These are phyloP conservation scores for Eledone cirrhosa DNA, from an alignment of 2,888 invertebrate species.

Conservation along the genomic window DNA sequence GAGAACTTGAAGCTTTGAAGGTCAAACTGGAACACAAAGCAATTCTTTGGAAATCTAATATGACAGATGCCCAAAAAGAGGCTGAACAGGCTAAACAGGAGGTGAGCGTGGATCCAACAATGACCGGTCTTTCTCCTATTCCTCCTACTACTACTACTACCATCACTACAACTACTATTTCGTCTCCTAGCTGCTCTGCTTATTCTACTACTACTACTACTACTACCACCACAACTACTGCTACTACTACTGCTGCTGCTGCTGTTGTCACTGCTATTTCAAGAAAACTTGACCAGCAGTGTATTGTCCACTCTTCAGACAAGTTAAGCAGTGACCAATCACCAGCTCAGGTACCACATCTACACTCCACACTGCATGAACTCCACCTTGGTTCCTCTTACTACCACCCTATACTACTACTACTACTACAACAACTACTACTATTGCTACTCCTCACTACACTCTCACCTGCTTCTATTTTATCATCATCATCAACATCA, in stretches of 20 bases:
- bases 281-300: conserved; percentile 4
- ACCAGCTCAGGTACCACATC: conserved; percentile 28
- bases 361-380: conserved; percentile 9
- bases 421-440: not conserved
- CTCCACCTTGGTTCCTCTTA: not conserved
- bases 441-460: not conserved
- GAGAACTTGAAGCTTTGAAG: conserved; percentile 63
- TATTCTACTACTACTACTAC: not conserved
- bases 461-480: too few species aligned
- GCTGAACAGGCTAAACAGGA: conserved; percentile 57
- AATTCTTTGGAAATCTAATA: conserved; percentile 57
- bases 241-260: conserved; percentile 4
- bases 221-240: not conserved
- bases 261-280: conserved; percentile 11
- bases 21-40: conserved; percentile 63
- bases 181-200: conserved; percentile 23
- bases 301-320: not conserved
- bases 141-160: conserved; percentile 18
- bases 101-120: conserved; percentile 49
- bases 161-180: conserved; percentile 15
- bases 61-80: conserved; percentile 65
- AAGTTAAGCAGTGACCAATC: conserved; percentile 18
- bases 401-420: not conserved
- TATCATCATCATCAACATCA: too few species aligned
- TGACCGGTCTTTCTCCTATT: conserved; percentile 21